phyloP scores from a whole-genome alignment of 1,140 invertebrate species.

The Gryon sp. region DNA sequence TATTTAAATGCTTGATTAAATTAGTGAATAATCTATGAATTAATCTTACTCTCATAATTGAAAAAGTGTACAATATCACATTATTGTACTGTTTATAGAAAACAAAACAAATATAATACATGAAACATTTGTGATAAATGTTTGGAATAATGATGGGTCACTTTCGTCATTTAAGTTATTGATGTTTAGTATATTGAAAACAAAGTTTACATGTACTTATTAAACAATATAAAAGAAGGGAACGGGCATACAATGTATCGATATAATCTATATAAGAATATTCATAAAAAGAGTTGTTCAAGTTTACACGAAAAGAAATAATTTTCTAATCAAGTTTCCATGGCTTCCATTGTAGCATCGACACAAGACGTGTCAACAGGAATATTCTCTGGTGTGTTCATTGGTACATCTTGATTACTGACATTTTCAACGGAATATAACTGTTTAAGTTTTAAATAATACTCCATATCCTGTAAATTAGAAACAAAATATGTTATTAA shows the following conservation, averaged over 20 bases:
- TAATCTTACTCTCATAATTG: too few relatives aligned
- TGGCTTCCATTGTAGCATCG: slow-evolving; percentile 73
- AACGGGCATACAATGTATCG: slow-evolving; percentile 15
- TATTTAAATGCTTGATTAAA: too few relatives aligned
- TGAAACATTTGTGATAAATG: too few relatives aligned
- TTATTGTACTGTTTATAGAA: too few relatives aligned
- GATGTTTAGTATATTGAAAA: slow-evolving; percentile 4
- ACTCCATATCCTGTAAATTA: slow-evolving; percentile 75
- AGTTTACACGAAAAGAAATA: slow-evolving; percentile 23
- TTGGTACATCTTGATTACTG: slow-evolving; percentile 72
- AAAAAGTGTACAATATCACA: too few relatives aligned
- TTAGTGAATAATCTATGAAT: too few relatives aligned
- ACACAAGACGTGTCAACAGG: slow-evolving; percentile 61
- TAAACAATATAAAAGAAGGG: neutral
- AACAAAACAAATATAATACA: too few relatives aligned
- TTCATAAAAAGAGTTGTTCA: slow-evolving; percentile 46
- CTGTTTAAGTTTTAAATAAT: slow-evolving; percentile 82
- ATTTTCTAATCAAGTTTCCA: slow-evolving; percentile 74
- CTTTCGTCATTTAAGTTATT: slow-evolving; percentile 6
- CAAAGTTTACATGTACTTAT: slow-evolving; percentile 17
- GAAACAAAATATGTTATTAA: neutral
- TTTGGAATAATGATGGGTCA: neutral
- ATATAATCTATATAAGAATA: slow-evolving; percentile 44
- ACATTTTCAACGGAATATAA: slow-evolving; percentile 79
- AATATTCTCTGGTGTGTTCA: slow-evolving; percentile 69